phyloP scores from a whole-genome alignment of 2,888 invertebrate species.

The Acheta domesticus region DNA sequence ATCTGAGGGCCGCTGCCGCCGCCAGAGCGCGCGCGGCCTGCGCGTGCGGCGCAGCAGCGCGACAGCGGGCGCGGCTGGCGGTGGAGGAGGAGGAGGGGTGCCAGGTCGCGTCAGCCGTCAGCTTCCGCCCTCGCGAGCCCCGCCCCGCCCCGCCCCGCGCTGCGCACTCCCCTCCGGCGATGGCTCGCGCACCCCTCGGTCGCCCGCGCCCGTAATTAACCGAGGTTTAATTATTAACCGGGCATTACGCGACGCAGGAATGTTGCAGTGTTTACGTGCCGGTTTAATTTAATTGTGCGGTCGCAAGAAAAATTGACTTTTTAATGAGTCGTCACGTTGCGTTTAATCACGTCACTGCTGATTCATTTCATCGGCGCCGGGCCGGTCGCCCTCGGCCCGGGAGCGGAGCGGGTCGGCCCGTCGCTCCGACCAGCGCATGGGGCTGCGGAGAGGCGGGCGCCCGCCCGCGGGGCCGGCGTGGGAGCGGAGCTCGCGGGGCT shows the following conservation, averaged over 20 bases:
- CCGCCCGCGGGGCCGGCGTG: too few species aligned
- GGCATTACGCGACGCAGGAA: slow-evolving; percentile 18
- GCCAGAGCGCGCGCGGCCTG: neutral
- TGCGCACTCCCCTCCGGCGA: neutral
- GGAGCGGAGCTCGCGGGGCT: neutral
- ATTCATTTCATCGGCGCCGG: slow-evolving; percentile 18
- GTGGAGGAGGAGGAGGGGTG: neutral
- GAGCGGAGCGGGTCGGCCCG: too few species aligned
- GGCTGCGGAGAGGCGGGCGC: too few species aligned
- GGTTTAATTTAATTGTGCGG: slow-evolving; percentile 5
- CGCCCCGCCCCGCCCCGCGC: neutral
- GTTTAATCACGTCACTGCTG: slow-evolving; percentile 1
- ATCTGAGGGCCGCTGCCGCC: neutral
- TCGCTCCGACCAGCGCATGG: too few species aligned
- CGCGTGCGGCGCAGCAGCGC: neutral
- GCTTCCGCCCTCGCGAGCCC: neutral
- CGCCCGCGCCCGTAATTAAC: neutral
- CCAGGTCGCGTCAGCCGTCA: neutral
- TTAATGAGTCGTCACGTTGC: slow-evolving; percentile 18
- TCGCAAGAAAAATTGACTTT: slow-evolving; percentile 18
- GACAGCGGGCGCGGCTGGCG: neutral
- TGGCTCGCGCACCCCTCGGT: neutral
- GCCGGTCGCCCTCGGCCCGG: neutral
- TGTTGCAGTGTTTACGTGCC: slow-evolving; percentile 11
- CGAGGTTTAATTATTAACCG: slow-evolving; percentile 18